Base-by-base conservation (phyloP, 2,888 invertebrate genomes). In the Agapetus fuscipes region DNA sequence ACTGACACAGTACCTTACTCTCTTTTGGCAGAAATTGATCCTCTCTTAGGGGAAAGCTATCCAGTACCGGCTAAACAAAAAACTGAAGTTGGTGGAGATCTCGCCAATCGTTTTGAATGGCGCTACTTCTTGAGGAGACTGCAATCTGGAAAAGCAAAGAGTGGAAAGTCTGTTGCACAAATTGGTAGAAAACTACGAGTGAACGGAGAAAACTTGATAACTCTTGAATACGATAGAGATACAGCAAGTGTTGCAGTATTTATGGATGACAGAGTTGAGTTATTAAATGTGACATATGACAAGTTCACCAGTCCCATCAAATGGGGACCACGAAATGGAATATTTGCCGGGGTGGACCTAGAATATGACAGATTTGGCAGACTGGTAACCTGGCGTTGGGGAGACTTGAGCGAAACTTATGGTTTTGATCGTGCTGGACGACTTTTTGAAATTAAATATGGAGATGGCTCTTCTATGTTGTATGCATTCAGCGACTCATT, bases 91-190 rank as follows among this genome's bases (percentile, higher is more conserved):
- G 86, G 88, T 15, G 88, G 90, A 0, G 91, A 93, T 55, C 60
- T 91, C 37, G 89, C 90, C 0, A 94, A 94, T 55, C 74, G 93
- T 48, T 89, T 95, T 54, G 95, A 96, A 64, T 96, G 95, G 95
- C 75, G 93, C 27, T 95, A 91, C 64, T 91, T 91, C 66, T 71
- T 91, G 41, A 71, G 90, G 33, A 78, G 87, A 46, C 72, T 82
- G 24, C 75, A 79, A 49, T 74, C 75, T 3, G 71, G 66, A 51
- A 79, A 72, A 69, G 72, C 65, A 56, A 73, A 74, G 55, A 56
- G 56, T 53, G 75, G 62, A 47, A 86, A 82, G 57, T 71, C 77
- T 0, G 80, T 88, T 1, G 80, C 85, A 0, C 88, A 88, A 61
- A 84, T 90, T 11, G 90, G 89, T 5, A 77, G 86, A 34, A 88